A percentile compares a stretch with the other conserved stretches of the same genome.
phyloP scores from a whole-genome alignment of 2,797 vertebrate genomes.

The Nyctalus aviator region DNA sequence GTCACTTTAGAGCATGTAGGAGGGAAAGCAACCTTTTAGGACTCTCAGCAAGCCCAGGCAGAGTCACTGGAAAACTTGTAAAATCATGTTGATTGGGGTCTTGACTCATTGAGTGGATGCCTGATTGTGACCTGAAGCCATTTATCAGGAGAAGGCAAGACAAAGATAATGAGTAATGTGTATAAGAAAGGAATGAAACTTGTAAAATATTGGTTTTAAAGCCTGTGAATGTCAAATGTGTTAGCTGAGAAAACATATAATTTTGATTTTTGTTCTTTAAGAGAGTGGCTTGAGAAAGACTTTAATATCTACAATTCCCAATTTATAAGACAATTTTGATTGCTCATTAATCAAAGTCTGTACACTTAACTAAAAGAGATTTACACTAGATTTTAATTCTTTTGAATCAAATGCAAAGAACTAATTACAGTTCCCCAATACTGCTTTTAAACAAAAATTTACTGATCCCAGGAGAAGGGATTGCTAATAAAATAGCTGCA shows the following conservation, averaged over 20 bases:
- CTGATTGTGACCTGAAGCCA: slow-evolving; percentile 68
- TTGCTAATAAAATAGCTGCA: not conserved
- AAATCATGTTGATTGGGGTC: slow-evolving; percentile 25
- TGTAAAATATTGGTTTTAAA: slow-evolving; percentile 67
- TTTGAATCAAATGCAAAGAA: not conserved
- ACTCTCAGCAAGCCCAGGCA: slow-evolving; percentile 44
- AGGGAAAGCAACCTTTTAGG: slow-evolving; percentile 32
- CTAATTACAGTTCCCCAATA: not conserved
- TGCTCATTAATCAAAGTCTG: not conserved
- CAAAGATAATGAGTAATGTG: slow-evolving; percentile 46
- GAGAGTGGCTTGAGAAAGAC: not conserved
- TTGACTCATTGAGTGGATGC: slow-evolving; percentile 65
- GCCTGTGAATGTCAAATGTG: not conserved
- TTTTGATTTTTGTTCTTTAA: slow-evolving; percentile 56
- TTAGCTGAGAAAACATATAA: slow-evolving; percentile 42
- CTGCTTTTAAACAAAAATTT: not conserved
- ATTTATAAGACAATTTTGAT: not conserved
- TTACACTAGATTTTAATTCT: not conserved
- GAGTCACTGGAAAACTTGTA: slow-evolving; percentile 47
- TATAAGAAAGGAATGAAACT: not conserved
- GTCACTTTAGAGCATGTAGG: slow-evolving; percentile 56
- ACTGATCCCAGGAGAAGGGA: not conserved
- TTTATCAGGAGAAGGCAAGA: slow-evolving; percentile 70
- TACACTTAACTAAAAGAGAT: not conserved
- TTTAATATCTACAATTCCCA: not conserved